Conservation (phyloP, 2,797 vertebrate species). For the Rhincodon typus region DNA sequence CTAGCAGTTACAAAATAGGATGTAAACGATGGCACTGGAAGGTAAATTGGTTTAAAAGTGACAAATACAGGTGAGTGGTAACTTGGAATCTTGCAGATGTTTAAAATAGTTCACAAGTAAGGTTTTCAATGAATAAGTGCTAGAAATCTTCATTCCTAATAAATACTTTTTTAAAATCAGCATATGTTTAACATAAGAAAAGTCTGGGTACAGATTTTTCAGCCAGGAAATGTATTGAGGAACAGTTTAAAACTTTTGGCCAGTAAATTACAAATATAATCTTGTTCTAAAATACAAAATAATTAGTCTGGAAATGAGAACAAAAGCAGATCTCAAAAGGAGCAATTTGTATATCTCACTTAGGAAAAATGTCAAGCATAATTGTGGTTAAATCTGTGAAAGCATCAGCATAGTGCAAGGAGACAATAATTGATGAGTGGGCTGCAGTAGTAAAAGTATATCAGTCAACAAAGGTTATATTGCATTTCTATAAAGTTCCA, state of each 20-base stretch:
- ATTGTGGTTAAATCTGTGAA: background rate
- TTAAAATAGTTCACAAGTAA: background rate
- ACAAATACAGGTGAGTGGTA: background rate
- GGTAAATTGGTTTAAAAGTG: background rate
- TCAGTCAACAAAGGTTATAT: background rate
- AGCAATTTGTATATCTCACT: background rate
- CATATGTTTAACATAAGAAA: background rate
- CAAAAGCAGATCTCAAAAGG: background rate
- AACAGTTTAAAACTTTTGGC: background rate
- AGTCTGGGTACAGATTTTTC: background rate
- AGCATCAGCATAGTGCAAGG: background rate
- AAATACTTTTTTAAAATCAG: background rate
- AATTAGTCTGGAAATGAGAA: background rate
- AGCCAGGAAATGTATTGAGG: background rate
- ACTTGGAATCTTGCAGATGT: background rate
- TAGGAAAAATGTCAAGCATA: background rate
- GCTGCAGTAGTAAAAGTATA: background rate
- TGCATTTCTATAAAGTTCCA: background rate
- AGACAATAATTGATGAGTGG: background rate
- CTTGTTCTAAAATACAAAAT: background rate
- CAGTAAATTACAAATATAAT: background rate
- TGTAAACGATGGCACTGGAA: too few species aligned
- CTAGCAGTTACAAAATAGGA: background rate
- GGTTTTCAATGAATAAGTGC: background rate
- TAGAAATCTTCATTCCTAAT: background rate